Percentiles rank a stretch among this genome's conserved stretches.
Evolutionary conservation across 2,888 invertebrate genomes (phyloP).

Genomic region (Helleia helle): DNA sequence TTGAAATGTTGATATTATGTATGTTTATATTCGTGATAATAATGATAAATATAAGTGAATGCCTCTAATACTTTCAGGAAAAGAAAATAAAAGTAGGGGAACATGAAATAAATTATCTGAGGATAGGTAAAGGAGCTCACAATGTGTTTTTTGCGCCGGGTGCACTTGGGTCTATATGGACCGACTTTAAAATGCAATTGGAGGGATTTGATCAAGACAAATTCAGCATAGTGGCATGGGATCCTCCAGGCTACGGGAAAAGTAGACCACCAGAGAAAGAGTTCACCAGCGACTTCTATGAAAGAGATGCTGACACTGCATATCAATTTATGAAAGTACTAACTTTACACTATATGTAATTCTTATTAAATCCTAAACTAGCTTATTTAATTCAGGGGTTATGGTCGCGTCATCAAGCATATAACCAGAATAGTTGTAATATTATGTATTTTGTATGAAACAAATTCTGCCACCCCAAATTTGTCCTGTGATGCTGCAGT

Average conservation of each 20-base stretch:
- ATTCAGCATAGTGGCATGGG: conserved; percentile 82
- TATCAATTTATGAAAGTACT: conserved; percentile 81
- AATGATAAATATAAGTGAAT: too few species aligned
- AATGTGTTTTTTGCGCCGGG: conserved; percentile 84
- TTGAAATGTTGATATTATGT: too few species aligned
- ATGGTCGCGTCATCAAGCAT: too few species aligned
- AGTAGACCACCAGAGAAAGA: conserved; percentile 84
- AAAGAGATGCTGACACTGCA: conserved; percentile 82
- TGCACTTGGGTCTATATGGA: conserved; percentile 85
- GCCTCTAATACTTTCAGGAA: too few species aligned
- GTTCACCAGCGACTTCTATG: conserved; percentile 81
- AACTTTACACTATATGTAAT: too few species aligned
- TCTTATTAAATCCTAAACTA: too few species aligned
- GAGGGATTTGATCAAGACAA: conserved; percentile 76
- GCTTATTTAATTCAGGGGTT: too few species aligned
- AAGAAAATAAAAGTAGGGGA: conserved; percentile 76
- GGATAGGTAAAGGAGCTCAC: conserved; percentile 74
- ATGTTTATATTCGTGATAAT: too few species aligned
- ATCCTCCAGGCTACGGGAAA: conserved; percentile 91
- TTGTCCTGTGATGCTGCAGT: too few species aligned
- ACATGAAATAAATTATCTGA: conserved; percentile 70
- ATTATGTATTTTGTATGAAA: too few species aligned
- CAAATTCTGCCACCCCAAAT: too few species aligned
- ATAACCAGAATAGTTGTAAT: too few species aligned
- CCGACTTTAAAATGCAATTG: conserved; percentile 87